Percentiles rank a stretch among this genome's conserved stretches.
Evolutionary conservation across 2,888 invertebrate genomes (phyloP).

Genomic region (Lissocephala sabroskyi): DNA sequence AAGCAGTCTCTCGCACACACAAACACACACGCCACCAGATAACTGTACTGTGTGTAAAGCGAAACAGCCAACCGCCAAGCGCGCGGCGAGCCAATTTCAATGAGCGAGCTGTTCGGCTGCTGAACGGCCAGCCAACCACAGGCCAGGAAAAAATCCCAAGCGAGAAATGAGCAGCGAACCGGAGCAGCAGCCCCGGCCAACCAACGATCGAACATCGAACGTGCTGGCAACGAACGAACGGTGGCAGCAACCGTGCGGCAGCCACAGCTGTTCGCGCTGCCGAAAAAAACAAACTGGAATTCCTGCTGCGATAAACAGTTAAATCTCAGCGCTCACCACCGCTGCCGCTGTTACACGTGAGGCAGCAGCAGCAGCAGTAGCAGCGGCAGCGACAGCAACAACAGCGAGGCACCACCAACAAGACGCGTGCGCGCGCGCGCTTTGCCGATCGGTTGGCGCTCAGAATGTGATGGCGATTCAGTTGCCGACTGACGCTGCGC

Average conservation of each 20-base stretch:
- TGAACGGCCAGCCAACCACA: conserved; percentile 52
- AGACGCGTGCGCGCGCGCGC: neutral
- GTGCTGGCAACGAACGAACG: too few species aligned
- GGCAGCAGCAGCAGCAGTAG: too few species aligned
- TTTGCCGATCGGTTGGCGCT: conserved; percentile 35
- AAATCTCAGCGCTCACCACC: neutral
- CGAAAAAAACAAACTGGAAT: conserved; percentile 3
- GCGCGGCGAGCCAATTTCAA: conserved; percentile 55
- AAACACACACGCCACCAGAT: conserved; percentile 26
- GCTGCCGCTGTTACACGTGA: too few species aligned
- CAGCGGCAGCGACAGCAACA: too few species aligned
- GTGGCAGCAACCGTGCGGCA: too few species aligned
- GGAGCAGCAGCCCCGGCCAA: conserved; percentile 1
- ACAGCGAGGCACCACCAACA: neutral
- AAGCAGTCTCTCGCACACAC: conserved; percentile 25
- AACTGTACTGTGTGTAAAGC: conserved; percentile 63
- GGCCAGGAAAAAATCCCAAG: conserved; percentile 32
- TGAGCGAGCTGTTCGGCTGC: conserved; percentile 52
- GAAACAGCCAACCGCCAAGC: conserved; percentile 49
- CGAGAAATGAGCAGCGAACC: neutral
- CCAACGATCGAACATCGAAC: conserved; percentile 14
- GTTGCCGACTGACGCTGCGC: conserved; percentile 68
- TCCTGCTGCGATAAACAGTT: conserved; percentile 8
- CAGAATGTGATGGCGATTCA: conserved; percentile 58
- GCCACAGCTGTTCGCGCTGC: too few species aligned